These are phyloP conservation scores for Brenthis ino DNA, from an alignment of 2,888 invertebrate species.

Conservation along the genomic window DNA sequence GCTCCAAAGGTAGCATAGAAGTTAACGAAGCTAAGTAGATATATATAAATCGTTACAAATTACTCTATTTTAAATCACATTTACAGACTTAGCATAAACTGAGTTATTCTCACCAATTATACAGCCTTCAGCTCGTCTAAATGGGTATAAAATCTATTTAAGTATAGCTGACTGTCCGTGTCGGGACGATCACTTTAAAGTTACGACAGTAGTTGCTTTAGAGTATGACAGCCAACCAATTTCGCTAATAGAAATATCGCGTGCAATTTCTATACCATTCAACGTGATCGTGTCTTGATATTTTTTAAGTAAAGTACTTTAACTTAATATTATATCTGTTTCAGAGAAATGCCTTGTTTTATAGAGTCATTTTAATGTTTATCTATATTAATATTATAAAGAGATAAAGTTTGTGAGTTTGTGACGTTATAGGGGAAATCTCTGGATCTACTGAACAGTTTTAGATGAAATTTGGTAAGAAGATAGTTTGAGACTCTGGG, in stretches of 20 bases:
- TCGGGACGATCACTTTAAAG: slow-evolving; percentile 21
- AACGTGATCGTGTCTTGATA: slow-evolving; percentile 8
- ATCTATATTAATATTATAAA: too few relatives aligned
- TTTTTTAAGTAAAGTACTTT: slow-evolving; percentile 3
- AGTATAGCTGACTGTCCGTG: background rate
- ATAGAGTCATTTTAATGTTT: too few relatives aligned
- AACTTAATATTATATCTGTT: background rate
- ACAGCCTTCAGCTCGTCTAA: background rate
- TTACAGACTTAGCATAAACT: background rate
- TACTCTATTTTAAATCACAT: too few relatives aligned
- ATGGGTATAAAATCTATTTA: slow-evolving; percentile 17
- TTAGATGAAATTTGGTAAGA: too few relatives aligned
- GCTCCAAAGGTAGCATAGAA: too few relatives aligned
- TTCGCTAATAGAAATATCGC: slow-evolving; percentile 26
- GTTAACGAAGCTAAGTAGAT: too few relatives aligned
- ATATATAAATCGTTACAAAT: too few relatives aligned
- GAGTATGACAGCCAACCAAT: slow-evolving; percentile 22
- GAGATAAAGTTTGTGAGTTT: too few relatives aligned
- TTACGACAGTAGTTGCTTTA: slow-evolving; percentile 17
- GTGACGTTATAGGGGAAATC: too few relatives aligned
- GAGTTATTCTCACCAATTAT: background rate
- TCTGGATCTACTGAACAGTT: too few relatives aligned
- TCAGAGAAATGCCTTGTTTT: too few relatives aligned
- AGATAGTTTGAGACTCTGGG: too few relatives aligned
- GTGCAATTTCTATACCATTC: slow-evolving; percentile 11